phyloP scores from a whole-genome alignment of 2,113 vertebrate species.

The Indri indri region DNA sequence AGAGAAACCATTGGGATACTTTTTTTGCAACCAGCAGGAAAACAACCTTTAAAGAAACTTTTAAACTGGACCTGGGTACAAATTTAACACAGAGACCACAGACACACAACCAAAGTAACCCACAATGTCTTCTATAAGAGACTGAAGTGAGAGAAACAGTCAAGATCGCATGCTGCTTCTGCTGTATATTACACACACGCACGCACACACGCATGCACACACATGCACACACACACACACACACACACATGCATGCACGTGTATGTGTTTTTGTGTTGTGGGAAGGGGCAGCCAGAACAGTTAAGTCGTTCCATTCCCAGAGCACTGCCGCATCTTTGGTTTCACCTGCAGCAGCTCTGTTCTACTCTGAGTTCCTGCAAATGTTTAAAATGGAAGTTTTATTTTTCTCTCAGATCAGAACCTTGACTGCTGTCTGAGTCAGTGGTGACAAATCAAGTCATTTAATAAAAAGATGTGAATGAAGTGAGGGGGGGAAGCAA shows the following conservation, averaged over 20 bases:
- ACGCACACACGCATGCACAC: no score
- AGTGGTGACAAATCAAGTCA: slow-evolving; percentile 65
- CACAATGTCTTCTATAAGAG: neutral
- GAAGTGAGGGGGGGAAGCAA: neutral
- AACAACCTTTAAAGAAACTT: slow-evolving; percentile 41
- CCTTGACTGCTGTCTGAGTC: slow-evolving; percentile 31
- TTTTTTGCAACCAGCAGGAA: neutral
- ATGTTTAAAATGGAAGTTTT: slow-evolving; percentile 53
- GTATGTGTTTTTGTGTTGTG: neutral
- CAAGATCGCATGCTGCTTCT: neutral
- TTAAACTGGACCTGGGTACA: neutral
- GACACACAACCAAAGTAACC: neutral
- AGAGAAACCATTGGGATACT: neutral
- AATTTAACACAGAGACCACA: neutral
- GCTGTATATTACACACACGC: neutral
- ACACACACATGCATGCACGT: no score
- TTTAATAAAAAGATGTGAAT: slow-evolving; percentile 56
- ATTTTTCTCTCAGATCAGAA: neutral
- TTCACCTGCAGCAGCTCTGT: slow-evolving; percentile 38
- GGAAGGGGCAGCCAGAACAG: slow-evolving; percentile 29
- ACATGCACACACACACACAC: neutral
- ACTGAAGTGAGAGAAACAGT: slow-evolving; percentile 12
- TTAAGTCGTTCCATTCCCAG: slow-evolving; percentile 35
- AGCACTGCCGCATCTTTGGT: neutral
- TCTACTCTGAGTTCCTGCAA: neutral